Evolutionary conservation across 2,797 vertebrate species (phyloP).

Genomic region (Echiichthys vipera): DNA sequence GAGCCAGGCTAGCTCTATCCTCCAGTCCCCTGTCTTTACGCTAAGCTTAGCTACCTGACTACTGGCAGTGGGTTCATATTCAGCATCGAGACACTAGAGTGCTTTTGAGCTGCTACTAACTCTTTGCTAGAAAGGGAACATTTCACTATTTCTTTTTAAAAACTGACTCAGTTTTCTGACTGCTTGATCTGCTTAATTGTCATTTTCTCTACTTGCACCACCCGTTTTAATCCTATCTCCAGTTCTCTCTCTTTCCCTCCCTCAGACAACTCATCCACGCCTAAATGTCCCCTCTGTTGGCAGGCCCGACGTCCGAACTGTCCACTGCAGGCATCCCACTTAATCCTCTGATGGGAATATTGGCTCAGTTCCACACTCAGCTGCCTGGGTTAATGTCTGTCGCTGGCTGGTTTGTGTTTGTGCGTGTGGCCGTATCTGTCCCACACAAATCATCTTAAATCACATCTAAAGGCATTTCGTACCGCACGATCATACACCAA

Average conservation of each 20-base stretch:
- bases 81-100: neutral
- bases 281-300: conserved; percentile 23
- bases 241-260: neutral
- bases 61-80: neutral
- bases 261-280: conserved; percentile 13
- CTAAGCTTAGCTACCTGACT: neutral
- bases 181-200: neutral
- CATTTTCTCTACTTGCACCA: neutral
- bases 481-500: neutral
- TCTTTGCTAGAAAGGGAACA: neutral
- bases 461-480: conserved; percentile 23
- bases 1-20: neutral
- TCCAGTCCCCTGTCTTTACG: neutral
- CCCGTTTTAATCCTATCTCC: conserved; percentile 1
- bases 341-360: conserved; percentile 68
- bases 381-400: conserved; percentile 32
- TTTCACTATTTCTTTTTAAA: neutral
- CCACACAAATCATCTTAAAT: conserved; percentile 31
- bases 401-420: neutral
- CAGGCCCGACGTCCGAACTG: conserved; percentile 46
- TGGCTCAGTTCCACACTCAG: conserved; percentile 63
- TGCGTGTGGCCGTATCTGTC: conserved; percentile 10
- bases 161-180: neutral
- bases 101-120: neutral
- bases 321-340: conserved; percentile 48